Evolutionary conservation across 1,140 invertebrate genomes (phyloP), one percentile per base, ranked within the genome.

Genomic region (Fopius arisanus): DNA sequence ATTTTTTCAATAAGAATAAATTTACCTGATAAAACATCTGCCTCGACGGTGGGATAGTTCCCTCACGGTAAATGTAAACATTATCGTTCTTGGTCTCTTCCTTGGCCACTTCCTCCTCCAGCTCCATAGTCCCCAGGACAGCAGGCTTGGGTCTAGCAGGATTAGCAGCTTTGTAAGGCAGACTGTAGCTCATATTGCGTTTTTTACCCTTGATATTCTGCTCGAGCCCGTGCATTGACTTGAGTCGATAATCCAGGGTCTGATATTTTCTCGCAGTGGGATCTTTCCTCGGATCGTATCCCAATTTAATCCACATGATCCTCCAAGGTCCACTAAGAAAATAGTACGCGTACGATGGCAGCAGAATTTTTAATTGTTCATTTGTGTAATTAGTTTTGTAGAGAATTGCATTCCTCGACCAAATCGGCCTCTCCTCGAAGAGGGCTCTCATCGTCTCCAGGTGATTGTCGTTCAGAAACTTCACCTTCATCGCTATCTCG

Each of bases 271-370:
- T 92, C 28, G 94, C 90, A 1, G 88, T 82, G n/a, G 93, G 92
- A 77, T 96, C 92, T 79, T 92, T 93, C 48, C 94, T 89, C 0
- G 96, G 96, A 88, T 98, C 95, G 80, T 96, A 97, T 0, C 96
- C 96, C 79, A 94, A 92, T 81, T 89, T 92, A 0, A 96, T 92
- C 94, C 96, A 98, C 81, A 94, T 90, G 59, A 92, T 91, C 69
- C 95, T 89, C 95, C 96, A 99, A 0, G 97, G 97, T 0, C 97
- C 97, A 77, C 92, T 94, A 12, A 90, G 89, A 84, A 94, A 96
- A 83, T 96, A 96, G 84, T 96, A 95, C 0, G 96, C 94, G 0
- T 96, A 85, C 28, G 92, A 90, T 0, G 96, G 96, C 43, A 98
- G 86, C 37, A 97, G 89, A 79, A 92, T 90, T 86, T 96, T 97